Evolutionary conservation across 2,113 vertebrate species (phyloP), one percentile per base, ranked within the genome.

Genomic region (Odocoileus hemionus): DNA sequence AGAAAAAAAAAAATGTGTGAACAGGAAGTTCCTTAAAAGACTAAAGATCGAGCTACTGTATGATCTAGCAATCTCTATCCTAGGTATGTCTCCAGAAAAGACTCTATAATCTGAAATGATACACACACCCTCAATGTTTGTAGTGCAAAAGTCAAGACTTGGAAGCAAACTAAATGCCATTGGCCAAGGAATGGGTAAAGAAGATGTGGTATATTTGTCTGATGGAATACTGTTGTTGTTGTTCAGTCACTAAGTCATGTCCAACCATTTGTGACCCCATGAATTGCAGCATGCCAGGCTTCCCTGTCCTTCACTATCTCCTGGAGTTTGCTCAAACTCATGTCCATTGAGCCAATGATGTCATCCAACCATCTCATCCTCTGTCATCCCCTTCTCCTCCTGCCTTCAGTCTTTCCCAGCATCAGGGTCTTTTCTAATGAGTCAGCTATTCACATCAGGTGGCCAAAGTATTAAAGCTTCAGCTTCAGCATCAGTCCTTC

Each of bases 211-310:
- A 50, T 50, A 50, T 50, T 50, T 50, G 47, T 50, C 47, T 50
- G 47, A 50, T 50, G 47, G 47, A 50, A 50, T 50, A 50, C 12
- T 50, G 3, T 14, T 50, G 47, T 12, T 47, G 47, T 50, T 14
- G 47, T 50, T 50, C 12, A 50, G 67, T 70, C 67, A 70, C 19
- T 70, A 39, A 39, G n/a, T 39, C 5, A 0, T 39, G 67, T 70
- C n/a, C 67, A 70, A 1, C n/a, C 23, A 5, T 70, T 39, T 39
- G 67, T 0, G 0, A 70, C 9, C n/a, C 16, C n/a, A 23, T 70
- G 67, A 39, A 39, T 2, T 39, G 67, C n/a, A 39, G n/a, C n/a
- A 70, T 0, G 1, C 67, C n/a, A 13, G 67, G 19, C 67, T 70
- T 23, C 19, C 19, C n/a, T 36, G n/a, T 70, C 67, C n/a, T 36